Conservation (phyloP, 2,113 vertebrate genomes). For the Phalacrocorax carbo region DNA sequence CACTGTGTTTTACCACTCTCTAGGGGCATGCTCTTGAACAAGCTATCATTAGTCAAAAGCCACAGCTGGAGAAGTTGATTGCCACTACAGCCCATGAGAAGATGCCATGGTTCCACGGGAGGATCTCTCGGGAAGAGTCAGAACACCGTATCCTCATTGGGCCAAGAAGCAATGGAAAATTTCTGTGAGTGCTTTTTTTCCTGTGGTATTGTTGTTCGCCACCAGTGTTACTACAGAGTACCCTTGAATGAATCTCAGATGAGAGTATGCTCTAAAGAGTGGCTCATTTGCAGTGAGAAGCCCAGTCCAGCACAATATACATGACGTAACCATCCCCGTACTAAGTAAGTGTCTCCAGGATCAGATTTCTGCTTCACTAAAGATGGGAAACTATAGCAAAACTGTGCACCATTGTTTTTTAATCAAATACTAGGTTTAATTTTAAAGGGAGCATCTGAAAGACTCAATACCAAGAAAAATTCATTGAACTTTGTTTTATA, state of each 20-base stretch:
- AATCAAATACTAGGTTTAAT: neutral
- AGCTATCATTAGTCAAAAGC: conserved; percentile 96
- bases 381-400: neutral
- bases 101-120: conserved; percentile 97
- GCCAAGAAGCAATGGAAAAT: conserved; percentile 83
- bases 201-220: neutral
- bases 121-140: conserved; percentile 85
- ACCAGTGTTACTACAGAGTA: neutral
- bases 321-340: neutral
- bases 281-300: neutral
- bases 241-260: neutral
- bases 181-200: conserved; percentile 82
- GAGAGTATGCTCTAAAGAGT: neutral
- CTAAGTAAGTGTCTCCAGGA: neutral
- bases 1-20: neutral
- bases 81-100: conserved; percentile 92
- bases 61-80: conserved; percentile 93
- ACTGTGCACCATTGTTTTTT: neutral
- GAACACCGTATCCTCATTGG: conserved; percentile 84
- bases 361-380: neutral
- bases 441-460: neutral
- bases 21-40: conserved; percentile 93
- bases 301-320: neutral
- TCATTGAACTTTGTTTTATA: neutral
- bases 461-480: neutral